Conservation (phyloP, 2,113 vertebrate species). For the Cisticola juncidis region DNA sequence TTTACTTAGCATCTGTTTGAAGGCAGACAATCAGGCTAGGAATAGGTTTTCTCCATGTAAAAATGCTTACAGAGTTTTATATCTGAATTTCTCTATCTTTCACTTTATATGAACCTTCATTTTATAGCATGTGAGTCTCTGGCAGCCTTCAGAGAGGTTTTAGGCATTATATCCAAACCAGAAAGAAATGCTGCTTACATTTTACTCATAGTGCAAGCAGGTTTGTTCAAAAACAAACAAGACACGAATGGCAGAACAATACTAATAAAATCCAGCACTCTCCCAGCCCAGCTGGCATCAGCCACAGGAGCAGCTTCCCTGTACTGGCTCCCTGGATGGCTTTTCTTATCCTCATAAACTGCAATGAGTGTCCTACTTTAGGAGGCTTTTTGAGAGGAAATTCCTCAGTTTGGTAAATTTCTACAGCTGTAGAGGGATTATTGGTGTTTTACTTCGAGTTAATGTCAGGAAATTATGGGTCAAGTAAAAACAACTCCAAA, state of each 20-base stretch:
- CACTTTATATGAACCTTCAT: not conserved
- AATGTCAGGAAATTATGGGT: not conserved
- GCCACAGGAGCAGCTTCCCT: not conserved
- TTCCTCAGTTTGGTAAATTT: not conserved
- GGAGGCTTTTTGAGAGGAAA: not conserved
- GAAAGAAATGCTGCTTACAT: not conserved
- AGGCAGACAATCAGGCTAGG: slow-evolving; percentile 9
- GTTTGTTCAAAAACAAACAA: not conserved
- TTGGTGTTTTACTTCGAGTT: not conserved
- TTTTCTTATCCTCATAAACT: slow-evolving; percentile 1
- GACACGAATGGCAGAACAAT: not conserved
- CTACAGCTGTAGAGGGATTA: not conserved
- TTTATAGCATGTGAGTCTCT: not conserved
- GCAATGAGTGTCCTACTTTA: not conserved
- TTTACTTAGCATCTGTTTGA: slow-evolving; percentile 70
- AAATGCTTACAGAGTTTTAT: not conserved
- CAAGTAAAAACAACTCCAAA: not conserved
- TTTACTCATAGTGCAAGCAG: not conserved
- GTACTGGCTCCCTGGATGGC: not conserved
- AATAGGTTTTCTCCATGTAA: slow-evolving; percentile 2
- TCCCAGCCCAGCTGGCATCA: not conserved
- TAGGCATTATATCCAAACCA: not conserved
- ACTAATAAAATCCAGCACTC: not conserved
- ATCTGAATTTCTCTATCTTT: slow-evolving; percentile 1
- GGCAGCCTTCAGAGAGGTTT: not conserved